phyloP scores from a whole-genome alignment of 2,113 vertebrate species.

The Hippotragus niger region DNA sequence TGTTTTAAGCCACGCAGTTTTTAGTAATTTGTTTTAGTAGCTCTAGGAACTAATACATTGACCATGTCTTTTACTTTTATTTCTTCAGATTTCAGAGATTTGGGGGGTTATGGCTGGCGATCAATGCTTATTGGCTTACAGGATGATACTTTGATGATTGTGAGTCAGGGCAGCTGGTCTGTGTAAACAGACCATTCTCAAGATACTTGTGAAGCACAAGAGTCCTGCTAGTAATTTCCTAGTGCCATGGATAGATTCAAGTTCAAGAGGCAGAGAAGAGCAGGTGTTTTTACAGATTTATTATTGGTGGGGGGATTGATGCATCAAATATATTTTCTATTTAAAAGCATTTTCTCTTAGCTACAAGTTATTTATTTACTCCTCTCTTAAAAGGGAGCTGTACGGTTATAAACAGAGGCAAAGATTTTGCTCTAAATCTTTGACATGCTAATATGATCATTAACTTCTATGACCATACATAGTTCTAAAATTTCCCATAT shows the following conservation, averaged over 20 bases:
- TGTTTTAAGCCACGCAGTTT: not conserved
- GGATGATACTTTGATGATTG: not conserved
- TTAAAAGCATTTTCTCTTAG: conserved; percentile 34
- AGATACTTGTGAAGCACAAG: not conserved
- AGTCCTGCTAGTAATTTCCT: not conserved
- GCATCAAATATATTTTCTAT: conserved; percentile 8
- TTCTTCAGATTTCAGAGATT: not conserved
- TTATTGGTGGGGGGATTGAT: not conserved
- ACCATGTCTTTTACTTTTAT: not conserved
- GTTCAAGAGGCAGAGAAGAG: not conserved
- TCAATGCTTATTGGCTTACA: not conserved
- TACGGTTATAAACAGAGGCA: not conserved
- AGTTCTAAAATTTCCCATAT: conserved; percentile 26
- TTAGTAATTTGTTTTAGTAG: not conserved
- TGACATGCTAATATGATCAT: conserved; percentile 41
- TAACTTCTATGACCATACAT: not conserved
- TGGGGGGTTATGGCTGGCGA: not conserved
- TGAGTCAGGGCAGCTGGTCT: not conserved
- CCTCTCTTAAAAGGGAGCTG: not conserved
- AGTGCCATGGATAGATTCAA: not conserved
- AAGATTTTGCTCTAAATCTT: conserved; percentile 21
- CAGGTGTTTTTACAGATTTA: not conserved
- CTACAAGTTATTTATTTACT: not conserved
- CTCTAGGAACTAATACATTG: not conserved
- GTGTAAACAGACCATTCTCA: not conserved